These are phyloP conservation scores for Poecilus cupreus DNA, from an alignment of 2,888 invertebrate genomes.

Conservation along the genomic window DNA sequence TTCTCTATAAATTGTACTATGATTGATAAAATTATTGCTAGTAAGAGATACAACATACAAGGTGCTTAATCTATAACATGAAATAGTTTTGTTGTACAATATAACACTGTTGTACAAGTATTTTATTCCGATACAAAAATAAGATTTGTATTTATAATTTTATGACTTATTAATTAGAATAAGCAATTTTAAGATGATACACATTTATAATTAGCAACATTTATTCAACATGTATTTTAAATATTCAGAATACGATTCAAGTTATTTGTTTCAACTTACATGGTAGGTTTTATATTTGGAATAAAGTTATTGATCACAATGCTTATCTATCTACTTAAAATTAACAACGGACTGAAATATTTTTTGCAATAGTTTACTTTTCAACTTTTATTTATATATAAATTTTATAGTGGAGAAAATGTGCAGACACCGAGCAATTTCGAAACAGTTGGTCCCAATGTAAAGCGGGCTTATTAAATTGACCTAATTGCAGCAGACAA, in stretches of 20 bases:
- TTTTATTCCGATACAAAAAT: slow-evolving; percentile 10
- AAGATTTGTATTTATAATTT: neutral
- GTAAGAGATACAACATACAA: neutral
- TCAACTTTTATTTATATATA: neutral
- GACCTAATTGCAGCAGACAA: slow-evolving; percentile 14
- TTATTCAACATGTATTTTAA: neutral
- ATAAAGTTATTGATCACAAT: slow-evolving; percentile 33
- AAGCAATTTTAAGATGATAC: neutral
- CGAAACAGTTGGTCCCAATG: slow-evolving; percentile 30
- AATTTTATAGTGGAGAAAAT: neutral
- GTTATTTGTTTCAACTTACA: neutral
- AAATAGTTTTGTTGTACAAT: neutral
- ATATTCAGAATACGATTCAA: neutral
- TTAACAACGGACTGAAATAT: no score
- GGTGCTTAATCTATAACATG: neutral
- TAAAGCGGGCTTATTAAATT: neutral
- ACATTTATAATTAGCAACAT: neutral
- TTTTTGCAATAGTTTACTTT: neutral
- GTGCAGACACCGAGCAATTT: neutral
- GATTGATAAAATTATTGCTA: neutral
- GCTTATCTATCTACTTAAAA: neutral
- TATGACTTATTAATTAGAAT: neutral
- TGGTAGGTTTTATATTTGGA: slow-evolving; percentile 22
- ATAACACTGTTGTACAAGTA: neutral
- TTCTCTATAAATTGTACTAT: neutral